Evolutionary conservation across 1,140 invertebrate species (phyloP), one percentile per base, ranked within the genome.

Genomic region (Meteorus sp.): DNA sequence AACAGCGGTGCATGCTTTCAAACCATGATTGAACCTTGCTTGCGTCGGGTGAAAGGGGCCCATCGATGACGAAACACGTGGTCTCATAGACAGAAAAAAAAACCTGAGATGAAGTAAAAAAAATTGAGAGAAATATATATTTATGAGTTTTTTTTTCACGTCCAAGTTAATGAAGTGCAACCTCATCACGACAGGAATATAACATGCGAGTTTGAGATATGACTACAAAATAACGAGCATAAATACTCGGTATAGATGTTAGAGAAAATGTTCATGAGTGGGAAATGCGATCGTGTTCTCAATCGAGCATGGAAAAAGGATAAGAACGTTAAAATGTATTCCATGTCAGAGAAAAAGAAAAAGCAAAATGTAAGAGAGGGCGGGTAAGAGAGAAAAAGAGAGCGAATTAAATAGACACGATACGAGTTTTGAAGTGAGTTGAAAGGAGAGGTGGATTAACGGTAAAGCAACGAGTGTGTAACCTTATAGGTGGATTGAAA

Each of bases 1-100:
- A 48, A 48, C 17, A 55, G 35, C 29, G 29, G 19, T 4, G 11
- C n/a, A n/a, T n/a, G 13, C 39, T 20, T 29, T n/a, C 25, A 15
- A 55, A 8, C 19, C 4, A 15, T n/a, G 17, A 13, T 35, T 48
- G 63, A 64, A 58, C 48, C 60, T 64, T 43, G 55, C 55, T 43
- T 6, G 22, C 15, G 3, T 56, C 63, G 65, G 73, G 73, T 75
- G 74, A 76, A 75, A 75, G 74, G 73, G 71, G 70, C 70, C 59
- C 67, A 69, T 72, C 62, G 61, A 43, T 54, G 29, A 48, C 53
- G 60, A 64, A 61, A 63, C 67, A 31, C 20, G 29, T 37, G 13
- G 15, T 13, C 8, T 22, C 33, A 11, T 53, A 54, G 56, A 59
- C 64, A 35, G 53, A 58, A 50, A 41, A 48, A 48, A 20, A 45